Evolutionary conservation across 2,888 invertebrate species (phyloP).

Genomic region (Onchidella celtica): DNA sequence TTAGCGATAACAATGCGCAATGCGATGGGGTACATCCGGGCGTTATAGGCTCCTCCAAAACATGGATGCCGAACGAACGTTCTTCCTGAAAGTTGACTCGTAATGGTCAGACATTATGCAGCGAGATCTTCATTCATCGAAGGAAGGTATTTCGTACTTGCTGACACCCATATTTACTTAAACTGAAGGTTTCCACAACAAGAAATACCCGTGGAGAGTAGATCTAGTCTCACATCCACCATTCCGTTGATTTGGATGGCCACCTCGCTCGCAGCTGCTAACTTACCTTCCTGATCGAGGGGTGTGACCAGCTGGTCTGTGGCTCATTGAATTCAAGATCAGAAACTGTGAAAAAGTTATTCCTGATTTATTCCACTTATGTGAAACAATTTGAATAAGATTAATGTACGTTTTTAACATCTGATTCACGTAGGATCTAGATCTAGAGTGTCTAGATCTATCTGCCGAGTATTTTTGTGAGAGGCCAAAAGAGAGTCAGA

Average conservation of each 20-base stretch:
- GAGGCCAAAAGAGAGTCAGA: too few species aligned
- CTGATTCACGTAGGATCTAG: too few species aligned
- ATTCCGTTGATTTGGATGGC: not conserved
- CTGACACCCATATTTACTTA: not conserved
- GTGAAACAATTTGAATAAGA: too few species aligned
- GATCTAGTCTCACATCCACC: not conserved
- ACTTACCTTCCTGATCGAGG: too few species aligned
- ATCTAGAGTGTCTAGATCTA: too few species aligned
- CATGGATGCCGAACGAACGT: constrained; percentile 42
- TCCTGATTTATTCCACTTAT: too few species aligned
- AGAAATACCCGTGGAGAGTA: not conserved
- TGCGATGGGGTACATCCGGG: constrained; percentile 46
- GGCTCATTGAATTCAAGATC: too few species aligned
- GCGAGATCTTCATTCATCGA: not conserved
- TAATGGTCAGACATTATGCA: not conserved
- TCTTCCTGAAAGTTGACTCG: constrained; percentile 38
- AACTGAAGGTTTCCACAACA: not conserved
- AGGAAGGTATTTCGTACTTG: not conserved
- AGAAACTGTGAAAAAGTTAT: too few species aligned
- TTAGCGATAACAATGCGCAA: constrained; percentile 32
- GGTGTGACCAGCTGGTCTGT: too few species aligned
- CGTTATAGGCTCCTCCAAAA: constrained; percentile 42
- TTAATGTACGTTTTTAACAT: too few species aligned
- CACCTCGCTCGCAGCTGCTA: too few species aligned
- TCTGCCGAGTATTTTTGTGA: too few species aligned